phyloP scores from a whole-genome alignment of 2,113 vertebrate genomes.

The Hypanus sabinus region DNA sequence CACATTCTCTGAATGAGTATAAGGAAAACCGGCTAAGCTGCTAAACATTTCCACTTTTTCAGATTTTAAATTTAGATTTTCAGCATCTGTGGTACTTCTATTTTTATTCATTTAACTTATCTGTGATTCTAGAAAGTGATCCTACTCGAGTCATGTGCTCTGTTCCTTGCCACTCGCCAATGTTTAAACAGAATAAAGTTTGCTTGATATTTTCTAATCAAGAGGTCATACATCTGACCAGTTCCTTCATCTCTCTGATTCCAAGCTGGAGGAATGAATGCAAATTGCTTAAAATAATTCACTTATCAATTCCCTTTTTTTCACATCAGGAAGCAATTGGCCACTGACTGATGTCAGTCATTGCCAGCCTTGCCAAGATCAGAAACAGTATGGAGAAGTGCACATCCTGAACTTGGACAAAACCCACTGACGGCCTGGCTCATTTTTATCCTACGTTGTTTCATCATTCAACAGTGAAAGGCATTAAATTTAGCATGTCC shows the following conservation, averaged over 20 bases:
- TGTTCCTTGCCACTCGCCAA: background rate
- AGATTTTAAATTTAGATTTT: no score
- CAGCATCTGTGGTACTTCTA: no score
- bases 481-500: background rate
- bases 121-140: background rate
- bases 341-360: background rate
- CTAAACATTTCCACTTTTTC: no score
- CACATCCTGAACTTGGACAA: background rate
- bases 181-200: background rate
- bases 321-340: background rate
- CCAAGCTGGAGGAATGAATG: background rate
- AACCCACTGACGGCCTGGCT: background rate
- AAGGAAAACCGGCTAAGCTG: no score
- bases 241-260: background rate
- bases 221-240: background rate
- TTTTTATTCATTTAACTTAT: conserved; percentile 13
- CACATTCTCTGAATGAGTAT: no score
- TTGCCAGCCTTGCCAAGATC: background rate
- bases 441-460: background rate
- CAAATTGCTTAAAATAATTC: background rate
- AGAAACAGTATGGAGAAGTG: background rate
- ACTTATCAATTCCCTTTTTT: background rate
- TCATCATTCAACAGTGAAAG: conserved; percentile 18
- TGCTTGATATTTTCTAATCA: background rate
- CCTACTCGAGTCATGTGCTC: background rate